These are phyloP conservation scores for Pogonognathellus flavescens DNA, from an alignment of 1,140 invertebrate species.

Conservation along the genomic window DNA sequence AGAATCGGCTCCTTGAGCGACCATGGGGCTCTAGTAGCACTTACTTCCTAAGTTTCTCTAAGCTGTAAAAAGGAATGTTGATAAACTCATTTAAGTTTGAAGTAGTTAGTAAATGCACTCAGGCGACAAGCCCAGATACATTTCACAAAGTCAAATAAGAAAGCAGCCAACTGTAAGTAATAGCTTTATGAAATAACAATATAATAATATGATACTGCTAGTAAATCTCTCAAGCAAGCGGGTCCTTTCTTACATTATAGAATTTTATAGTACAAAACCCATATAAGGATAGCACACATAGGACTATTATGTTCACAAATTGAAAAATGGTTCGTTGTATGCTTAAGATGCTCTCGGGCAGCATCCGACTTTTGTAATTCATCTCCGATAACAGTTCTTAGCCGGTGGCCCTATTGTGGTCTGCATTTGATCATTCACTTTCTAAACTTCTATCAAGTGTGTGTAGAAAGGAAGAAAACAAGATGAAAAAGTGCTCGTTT, in stretches of 20 bases:
- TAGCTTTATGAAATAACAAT: slow-evolving; percentile 2
- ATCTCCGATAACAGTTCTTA: no score
- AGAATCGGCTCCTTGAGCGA: not conserved
- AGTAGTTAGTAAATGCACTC: slow-evolving; percentile 10
- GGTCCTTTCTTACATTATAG: not conserved
- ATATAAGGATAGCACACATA: not conserved
- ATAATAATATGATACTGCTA: not conserved
- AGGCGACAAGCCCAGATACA: not conserved
- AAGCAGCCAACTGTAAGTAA: not conserved
- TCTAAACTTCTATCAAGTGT: no score
- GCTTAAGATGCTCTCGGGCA: no score
- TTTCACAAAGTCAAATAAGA: not conserved
- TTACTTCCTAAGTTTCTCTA: not conserved
- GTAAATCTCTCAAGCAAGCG: not conserved
- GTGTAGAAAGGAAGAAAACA: no score
- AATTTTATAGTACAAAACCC: not conserved
- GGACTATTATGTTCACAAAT: not conserved
- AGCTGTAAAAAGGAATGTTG: not conserved
- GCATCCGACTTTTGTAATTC: no score
- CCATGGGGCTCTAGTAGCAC: not conserved
- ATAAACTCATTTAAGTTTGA: not conserved
- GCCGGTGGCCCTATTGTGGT: no score
- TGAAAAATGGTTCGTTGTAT: no score
- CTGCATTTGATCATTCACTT: no score
- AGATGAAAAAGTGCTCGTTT: no score